These are phyloP conservation scores for Festucalex cinctus DNA, from an alignment of 2,113 vertebrate species.

Conservation along the genomic window DNA sequence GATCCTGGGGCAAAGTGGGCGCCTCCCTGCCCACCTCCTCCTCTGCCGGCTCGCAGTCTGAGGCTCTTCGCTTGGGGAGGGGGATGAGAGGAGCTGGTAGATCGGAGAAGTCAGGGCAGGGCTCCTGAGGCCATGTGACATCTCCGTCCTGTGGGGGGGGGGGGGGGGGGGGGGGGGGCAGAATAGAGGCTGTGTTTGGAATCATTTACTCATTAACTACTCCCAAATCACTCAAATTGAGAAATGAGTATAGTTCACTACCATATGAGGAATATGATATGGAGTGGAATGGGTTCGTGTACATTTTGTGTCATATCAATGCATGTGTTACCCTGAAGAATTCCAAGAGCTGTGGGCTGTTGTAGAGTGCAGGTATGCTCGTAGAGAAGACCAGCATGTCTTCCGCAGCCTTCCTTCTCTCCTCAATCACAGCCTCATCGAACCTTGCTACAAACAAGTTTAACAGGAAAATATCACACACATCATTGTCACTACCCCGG, in stretches of 20 bases:
- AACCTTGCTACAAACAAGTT: slow-evolving; percentile 76
- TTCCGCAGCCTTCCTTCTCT: slow-evolving; percentile 82
- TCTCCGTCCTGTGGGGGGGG: slow-evolving; percentile 79
- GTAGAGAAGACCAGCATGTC: slow-evolving; percentile 78
- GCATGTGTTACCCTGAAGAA: slow-evolving; percentile 85
- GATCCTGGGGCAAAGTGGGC: slow-evolving; percentile 68
- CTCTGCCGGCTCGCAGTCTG: slow-evolving; percentile 65
- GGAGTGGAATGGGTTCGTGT: background rate
- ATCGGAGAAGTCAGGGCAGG: slow-evolving; percentile 42
- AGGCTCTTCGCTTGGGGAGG: slow-evolving; percentile 61
- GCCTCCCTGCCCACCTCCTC: slow-evolving; percentile 72
- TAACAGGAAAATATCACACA: too few species aligned
- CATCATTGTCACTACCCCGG: too few species aligned
- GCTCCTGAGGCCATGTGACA: slow-evolving; percentile 69
- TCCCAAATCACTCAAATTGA: background rate
- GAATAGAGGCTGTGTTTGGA: background rate
- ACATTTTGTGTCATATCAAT: background rate
- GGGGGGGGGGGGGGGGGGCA: too few species aligned
- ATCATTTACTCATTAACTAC: too few species aligned
- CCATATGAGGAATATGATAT: too few species aligned
- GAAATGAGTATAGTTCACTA: too few species aligned
- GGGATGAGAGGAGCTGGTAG: slow-evolving; percentile 84
- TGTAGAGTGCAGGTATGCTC: slow-evolving; percentile 83
- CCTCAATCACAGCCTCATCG: slow-evolving; percentile 83
- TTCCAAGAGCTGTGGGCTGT: slow-evolving; percentile 88